Evolutionary conservation across 2,888 invertebrate genomes (phyloP), one percentile per base, ranked within the genome.

Genomic region (Tholera decimalis): DNA sequence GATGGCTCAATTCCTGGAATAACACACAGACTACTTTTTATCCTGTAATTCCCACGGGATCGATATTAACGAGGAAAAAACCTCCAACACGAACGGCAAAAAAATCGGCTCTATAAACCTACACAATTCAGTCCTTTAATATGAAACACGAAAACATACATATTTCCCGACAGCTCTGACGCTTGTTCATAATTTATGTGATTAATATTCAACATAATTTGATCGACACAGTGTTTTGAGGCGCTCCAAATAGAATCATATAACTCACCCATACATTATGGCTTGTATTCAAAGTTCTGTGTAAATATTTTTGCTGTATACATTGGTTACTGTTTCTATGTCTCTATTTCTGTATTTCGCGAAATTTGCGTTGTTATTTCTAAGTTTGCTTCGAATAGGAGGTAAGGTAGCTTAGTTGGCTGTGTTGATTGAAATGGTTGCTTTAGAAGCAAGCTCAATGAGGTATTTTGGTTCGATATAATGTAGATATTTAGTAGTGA

Each of bases 191-290:
- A 64, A 64, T 74, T 55, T 56, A 65, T 64, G 35, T 84, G 85
- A 88, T 88, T 85, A 85, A 87, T 87, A 81, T 66, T 73, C 76
- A 82, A 72, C 73, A 79, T 81, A 69, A 81, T 82, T 77, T 84
- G 88, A 88, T 85, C 84, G 84, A 78, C 78, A 74, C 83, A 80
- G 79, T 89, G 88, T 91, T 91, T 87, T 88, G 79, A 83, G 76
- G 85, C 79, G 84, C 82, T 75, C 83, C 74, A 82, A 88, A 89
- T 89, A 88, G 87, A 85, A 84, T 73, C 85, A 73, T 76, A 80
- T 82, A 81, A 81, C 64, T 75, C 86, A 81, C 65, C 78, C 82
- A 78, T 75, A 77, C 86, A 83, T 88, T 89, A 89, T 80, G 80
- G 78, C 70, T 65, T 73, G 80, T 85, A 69, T 86, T 84, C 81